A percentile compares a stretch with the other conserved stretches of the same genome.
Conservation (phyloP, 2,113 vertebrate genomes). For the Synchiropus splendidus region DNA sequence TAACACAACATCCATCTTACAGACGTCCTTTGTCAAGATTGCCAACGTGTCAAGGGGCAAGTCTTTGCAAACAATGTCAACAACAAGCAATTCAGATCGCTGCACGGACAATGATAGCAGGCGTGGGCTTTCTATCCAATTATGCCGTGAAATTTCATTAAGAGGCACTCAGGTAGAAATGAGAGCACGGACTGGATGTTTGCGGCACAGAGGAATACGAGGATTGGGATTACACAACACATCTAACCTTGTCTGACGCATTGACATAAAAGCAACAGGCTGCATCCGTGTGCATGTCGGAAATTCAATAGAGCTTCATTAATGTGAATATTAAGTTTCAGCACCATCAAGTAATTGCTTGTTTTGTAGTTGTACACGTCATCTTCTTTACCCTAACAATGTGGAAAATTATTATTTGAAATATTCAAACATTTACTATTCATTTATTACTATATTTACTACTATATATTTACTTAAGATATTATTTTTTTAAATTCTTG, state of each 20-base stretch:
- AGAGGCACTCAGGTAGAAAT: conserved; percentile 55
- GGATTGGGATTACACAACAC: conserved; percentile 37
- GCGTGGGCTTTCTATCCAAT: conserved; percentile 56
- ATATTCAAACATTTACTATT: no score
- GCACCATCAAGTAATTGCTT: no score
- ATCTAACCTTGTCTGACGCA: conserved; percentile 34
- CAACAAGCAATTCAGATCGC: conserved; percentile 51
- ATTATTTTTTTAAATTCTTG: no score
- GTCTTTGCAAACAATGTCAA: conserved; percentile 56
- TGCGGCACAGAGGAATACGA: conserved; percentile 31
- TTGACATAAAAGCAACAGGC: conserved; percentile 7
- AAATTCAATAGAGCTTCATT: no score
- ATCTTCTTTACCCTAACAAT: no score
- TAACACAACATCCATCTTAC: no score
- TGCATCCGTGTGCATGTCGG: not conserved
- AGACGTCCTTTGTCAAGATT: no score
- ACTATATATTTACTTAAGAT: no score
- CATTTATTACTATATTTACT: no score
- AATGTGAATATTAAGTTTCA: no score
- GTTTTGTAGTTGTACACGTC: no score
- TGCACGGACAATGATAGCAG: conserved; percentile 50
- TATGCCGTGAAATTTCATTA: conserved; percentile 61
- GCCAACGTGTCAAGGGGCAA: conserved; percentile 31
- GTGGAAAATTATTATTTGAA: no score
- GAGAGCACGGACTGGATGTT: conserved; percentile 29